Percentiles rank a stretch among this genome's conserved stretches.
Evolutionary conservation across 2,797 vertebrate species (phyloP).

Genomic region (Nothura maculosa): DNA sequence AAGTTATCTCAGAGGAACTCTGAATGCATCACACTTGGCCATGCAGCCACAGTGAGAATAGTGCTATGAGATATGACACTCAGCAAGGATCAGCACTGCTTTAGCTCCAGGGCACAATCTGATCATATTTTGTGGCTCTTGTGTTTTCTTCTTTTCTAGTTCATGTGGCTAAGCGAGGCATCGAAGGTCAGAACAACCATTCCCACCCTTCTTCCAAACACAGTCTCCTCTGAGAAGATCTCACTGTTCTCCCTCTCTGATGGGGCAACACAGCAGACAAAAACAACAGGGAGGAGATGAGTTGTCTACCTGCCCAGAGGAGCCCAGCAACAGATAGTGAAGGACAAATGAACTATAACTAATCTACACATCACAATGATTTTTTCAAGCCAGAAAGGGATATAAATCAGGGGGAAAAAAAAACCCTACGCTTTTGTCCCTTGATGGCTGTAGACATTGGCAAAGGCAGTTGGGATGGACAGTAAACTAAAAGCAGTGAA

Average conservation of each 20-base stretch:
- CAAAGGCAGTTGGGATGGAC: no score
- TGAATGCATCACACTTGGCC: accelerated
- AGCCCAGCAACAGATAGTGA: background rate
- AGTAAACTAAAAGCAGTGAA: no score
- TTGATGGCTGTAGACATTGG: no score
- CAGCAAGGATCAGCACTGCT: accelerated
- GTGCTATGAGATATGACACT: background rate
- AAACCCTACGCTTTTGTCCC: background rate
- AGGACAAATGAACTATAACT: background rate
- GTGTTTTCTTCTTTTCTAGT: background rate
- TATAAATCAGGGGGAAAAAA: background rate
- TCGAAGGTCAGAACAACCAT: background rate
- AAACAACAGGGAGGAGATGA: background rate
- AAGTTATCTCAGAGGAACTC: background rate
- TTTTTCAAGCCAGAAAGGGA: background rate
- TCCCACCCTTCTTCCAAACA: background rate
- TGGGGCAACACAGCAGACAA: accelerated
- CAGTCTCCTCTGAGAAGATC: background rate
- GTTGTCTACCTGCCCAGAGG: background rate
- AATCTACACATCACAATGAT: background rate
- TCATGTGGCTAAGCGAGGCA: background rate
- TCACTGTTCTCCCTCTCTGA: background rate
- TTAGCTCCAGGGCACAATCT: background rate
- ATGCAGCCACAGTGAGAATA: background rate
- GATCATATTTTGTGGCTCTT: background rate